Evolutionary conservation across 2,797 vertebrate genomes (phyloP).

Genomic region (Coregonus sp.): DNA sequence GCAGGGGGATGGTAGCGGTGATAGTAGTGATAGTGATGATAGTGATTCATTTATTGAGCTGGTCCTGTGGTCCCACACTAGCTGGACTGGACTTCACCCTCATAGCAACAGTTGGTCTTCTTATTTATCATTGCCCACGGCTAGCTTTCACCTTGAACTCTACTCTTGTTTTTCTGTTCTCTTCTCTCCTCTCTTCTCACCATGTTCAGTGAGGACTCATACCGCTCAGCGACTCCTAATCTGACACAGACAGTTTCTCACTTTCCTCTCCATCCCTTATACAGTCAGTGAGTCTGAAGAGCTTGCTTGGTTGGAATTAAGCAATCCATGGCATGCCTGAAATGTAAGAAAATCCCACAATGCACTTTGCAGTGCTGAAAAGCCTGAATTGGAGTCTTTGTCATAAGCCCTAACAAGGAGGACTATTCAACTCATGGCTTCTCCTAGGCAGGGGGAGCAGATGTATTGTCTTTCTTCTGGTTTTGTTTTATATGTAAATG

Average conservation of each 20-base stretch:
- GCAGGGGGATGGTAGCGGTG: not conserved
- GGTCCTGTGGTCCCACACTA: constrained; percentile 16
- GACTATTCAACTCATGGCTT: not conserved
- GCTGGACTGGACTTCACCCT: constrained; percentile 7
- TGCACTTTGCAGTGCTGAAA: not conserved
- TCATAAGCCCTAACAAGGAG: not conserved
- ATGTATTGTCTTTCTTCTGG: not conserved
- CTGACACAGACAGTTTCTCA: not conserved
- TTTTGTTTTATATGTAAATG: constrained; percentile 57
- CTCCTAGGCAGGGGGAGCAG: not conserved
- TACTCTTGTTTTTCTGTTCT: not conserved
- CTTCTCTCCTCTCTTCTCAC: not conserved
- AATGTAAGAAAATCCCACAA: not conserved
- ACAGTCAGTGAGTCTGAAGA: not conserved
- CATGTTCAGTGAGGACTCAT: not conserved
- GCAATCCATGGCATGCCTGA: not conserved
- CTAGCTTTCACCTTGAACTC: constrained; percentile 25
- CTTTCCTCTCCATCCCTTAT: not conserved
- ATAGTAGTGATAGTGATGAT: constrained; percentile 7
- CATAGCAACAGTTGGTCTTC: constrained; percentile 21
- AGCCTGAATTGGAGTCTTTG: constrained; percentile 1
- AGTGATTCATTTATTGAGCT: constrained; percentile 44
- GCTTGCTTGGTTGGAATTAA: not conserved
- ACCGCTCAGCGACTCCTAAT: not conserved
- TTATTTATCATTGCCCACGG: constrained; percentile 23